Conservation (phyloP, 2,888 invertebrate genomes). For the Himalopsyche japonica region DNA sequence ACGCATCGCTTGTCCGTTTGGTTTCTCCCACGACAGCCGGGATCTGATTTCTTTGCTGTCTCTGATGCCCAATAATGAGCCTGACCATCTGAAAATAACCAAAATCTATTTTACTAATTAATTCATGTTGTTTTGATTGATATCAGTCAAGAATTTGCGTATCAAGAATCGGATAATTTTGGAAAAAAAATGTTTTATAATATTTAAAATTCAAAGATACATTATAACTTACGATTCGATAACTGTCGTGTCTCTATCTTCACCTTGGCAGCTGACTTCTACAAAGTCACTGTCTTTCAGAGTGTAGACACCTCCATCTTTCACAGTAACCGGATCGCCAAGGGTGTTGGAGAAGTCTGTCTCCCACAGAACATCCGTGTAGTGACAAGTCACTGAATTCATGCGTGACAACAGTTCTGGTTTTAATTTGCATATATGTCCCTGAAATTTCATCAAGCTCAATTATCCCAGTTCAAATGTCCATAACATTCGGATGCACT, state of each 20-base stretch:
- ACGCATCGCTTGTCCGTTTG: conserved; percentile 54
- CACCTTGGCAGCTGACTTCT: conserved; percentile 65
- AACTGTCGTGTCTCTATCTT: conserved; percentile 47
- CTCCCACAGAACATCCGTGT: conserved; percentile 71
- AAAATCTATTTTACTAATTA: background rate
- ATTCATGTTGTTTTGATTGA: background rate
- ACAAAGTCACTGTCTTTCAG: conserved; percentile 73
- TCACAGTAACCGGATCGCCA: conserved; percentile 57
- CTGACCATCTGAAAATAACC: conserved; percentile 60
- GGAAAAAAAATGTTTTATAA: too few species aligned
- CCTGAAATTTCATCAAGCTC: conserved; percentile 47
- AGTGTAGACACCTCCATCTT: conserved; percentile 62
- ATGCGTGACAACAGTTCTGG: conserved; percentile 46
- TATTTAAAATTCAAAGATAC: background rate
- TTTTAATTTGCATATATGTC: conserved; percentile 53
- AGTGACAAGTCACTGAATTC: conserved; percentile 55
- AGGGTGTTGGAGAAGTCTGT: conserved; percentile 65
- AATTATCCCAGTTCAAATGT: background rate
- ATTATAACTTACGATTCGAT: conserved; percentile 39
- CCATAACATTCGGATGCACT: background rate
- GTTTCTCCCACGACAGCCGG: conserved; percentile 52
- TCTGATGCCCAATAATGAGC: conserved; percentile 66
- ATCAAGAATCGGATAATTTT: too few species aligned
- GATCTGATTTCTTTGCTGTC: conserved; percentile 47
- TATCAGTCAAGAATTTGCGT: background rate